These are phyloP conservation scores for Automeris io DNA, from an alignment of 2,888 invertebrate genomes.

Conservation along the genomic window DNA sequence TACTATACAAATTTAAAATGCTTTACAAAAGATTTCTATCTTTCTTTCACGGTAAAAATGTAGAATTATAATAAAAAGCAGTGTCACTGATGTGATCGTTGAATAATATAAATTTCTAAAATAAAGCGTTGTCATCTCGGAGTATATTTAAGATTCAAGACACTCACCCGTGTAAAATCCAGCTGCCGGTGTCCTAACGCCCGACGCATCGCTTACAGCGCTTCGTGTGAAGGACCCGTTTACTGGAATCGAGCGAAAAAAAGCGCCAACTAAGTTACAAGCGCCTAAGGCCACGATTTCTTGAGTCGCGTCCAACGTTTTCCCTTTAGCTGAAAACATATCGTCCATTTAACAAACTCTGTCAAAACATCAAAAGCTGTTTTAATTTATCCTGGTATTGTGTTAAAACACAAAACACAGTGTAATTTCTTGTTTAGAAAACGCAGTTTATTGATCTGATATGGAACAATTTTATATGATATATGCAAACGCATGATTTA, in stretches of 20 bases:
- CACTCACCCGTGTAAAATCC: conserved; percentile 82
- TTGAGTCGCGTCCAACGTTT: conserved; percentile 85
- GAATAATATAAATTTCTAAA: conserved; percentile 3
- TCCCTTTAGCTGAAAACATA: conserved; percentile 78
- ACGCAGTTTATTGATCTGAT: no score
- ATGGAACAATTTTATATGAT: no score
- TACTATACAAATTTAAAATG: no score
- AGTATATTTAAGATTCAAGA: conserved; percentile 10
- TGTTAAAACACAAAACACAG: conserved; percentile 25
- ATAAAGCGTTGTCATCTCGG: conserved; percentile 1
- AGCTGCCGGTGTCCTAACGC: conserved; percentile 84
- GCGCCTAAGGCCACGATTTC: conserved; percentile 87
- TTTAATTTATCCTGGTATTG: conserved; percentile 22
- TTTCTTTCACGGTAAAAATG: background rate
- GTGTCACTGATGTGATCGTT: no score
- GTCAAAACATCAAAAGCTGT: conserved; percentile 28
- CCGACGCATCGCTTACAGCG: conserved; percentile 88
- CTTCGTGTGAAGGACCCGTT: conserved; percentile 85
- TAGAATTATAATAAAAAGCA: background rate
- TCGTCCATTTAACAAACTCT: conserved; percentile 26
- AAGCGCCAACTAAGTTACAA: conserved; percentile 84
- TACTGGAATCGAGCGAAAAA: conserved; percentile 87
- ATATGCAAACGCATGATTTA: no score
- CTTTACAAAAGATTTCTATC: no score
- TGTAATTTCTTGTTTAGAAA: no score